Evolutionary conservation across 2,888 invertebrate genomes (phyloP).

Genomic region (Drosophila quinaria): DNA sequence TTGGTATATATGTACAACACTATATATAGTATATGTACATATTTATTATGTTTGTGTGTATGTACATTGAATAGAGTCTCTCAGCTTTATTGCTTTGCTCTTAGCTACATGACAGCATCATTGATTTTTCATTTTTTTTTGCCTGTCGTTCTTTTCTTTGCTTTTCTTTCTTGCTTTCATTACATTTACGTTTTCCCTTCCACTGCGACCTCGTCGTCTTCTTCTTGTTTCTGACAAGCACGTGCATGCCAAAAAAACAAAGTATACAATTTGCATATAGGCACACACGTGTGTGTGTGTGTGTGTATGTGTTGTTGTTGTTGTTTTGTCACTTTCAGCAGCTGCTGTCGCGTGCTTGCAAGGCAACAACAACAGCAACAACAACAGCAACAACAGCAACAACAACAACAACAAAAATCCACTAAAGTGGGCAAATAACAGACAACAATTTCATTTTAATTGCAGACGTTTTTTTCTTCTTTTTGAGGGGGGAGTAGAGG

Average conservation of each 20-base stretch:
- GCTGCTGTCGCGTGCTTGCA: conserved; percentile 63
- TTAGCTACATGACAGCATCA: conserved; percentile 72
- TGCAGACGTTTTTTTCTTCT: conserved; percentile 51
- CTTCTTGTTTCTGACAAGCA: conserved; percentile 50
- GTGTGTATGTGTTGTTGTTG: conserved; percentile 9
- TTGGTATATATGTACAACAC: background rate
- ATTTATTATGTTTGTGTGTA: background rate
- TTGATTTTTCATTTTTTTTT: conserved; percentile 75
- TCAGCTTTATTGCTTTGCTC: conserved; percentile 37
- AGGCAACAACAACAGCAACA: conserved; percentile 10
- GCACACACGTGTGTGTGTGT: conserved; percentile 6
- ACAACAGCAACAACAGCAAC: conserved; percentile 17
- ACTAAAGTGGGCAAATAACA: conserved; percentile 32
- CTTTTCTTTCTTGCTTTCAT: conserved; percentile 11
- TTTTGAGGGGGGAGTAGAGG: background rate
- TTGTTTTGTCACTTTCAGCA: conserved; percentile 22
- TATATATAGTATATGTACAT: too few species aligned
- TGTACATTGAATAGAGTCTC: conserved; percentile 12
- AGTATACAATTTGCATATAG: conserved; percentile 40
- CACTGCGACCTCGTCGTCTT: conserved; percentile 8
- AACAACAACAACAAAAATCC: background rate
- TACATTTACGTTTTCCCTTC: conserved; percentile 11
- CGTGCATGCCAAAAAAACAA: conserved; percentile 63
- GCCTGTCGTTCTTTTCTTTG: conserved; percentile 23
- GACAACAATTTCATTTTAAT: conserved; percentile 76